Evolutionary conservation across 1,140 invertebrate species (phyloP).

Genomic region (Eumeta japonica): DNA sequence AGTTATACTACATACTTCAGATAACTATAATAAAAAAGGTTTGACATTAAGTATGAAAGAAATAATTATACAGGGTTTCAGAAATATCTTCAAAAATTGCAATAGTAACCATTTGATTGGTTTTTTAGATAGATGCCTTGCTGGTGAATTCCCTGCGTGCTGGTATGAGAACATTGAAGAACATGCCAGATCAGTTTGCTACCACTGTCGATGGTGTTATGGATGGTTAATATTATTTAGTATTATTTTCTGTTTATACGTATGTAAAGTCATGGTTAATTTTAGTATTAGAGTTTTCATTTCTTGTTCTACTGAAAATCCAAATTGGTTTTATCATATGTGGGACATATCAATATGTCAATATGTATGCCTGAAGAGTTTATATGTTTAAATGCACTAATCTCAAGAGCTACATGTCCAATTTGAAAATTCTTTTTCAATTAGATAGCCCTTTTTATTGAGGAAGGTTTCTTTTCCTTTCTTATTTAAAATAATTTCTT

Average conservation of each 20-base stretch:
- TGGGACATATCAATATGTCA: background rate
- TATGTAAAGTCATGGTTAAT: background rate
- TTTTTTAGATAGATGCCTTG: constrained; percentile 66
- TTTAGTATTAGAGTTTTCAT: background rate
- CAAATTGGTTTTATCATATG: constrained; percentile 6
- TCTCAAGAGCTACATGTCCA: too few relatives aligned
- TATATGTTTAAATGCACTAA: too few relatives aligned
- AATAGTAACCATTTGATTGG: constrained; percentile 10
- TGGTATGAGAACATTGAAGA: constrained; percentile 78
- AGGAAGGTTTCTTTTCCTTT: too few relatives aligned
- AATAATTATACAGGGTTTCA: too few relatives aligned
- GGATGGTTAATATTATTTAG: constrained; percentile 59
- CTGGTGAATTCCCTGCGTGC: constrained; percentile 79
- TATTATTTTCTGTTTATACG: background rate
- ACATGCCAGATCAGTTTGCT: constrained; percentile 79
- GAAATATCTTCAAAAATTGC: too few relatives aligned
- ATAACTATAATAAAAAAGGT: too few relatives aligned
- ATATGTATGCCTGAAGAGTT: background rate
- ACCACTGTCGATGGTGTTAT: constrained; percentile 81
- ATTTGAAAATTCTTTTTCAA: too few relatives aligned
- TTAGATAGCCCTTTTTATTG: too few relatives aligned
- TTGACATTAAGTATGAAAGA: too few relatives aligned
- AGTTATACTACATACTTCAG: too few relatives aligned
- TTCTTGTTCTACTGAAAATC: constrained; percentile 44
- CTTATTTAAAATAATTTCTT: too few relatives aligned